Conservation (phyloP, 2,888 invertebrate species). For the Coleophora deauratella region DNA sequence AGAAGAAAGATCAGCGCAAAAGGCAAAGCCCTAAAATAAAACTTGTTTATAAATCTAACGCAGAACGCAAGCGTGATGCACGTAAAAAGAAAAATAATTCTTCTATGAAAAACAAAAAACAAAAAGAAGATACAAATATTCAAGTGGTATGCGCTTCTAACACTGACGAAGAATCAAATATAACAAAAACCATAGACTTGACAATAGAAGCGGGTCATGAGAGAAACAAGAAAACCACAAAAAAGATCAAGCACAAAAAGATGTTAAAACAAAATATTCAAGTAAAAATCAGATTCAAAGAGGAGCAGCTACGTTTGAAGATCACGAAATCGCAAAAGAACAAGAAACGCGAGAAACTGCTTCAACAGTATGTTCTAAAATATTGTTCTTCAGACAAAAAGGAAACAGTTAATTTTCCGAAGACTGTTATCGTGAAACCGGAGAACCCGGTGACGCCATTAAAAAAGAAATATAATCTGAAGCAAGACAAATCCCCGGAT, state of each 20-base stretch:
- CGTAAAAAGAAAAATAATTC: slow-evolving; percentile 4
- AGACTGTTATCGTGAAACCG: slow-evolving; percentile 29
- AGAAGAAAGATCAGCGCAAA: slow-evolving; percentile 1
- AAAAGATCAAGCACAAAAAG: slow-evolving; percentile 11
- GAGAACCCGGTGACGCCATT: slow-evolving; percentile 27
- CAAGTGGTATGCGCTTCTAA: too few relatives aligned
- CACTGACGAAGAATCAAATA: slow-evolving; percentile 1
- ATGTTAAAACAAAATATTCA: slow-evolving; percentile 24
- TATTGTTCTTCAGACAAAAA: too few relatives aligned
- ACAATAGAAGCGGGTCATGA: slow-evolving; percentile 6
- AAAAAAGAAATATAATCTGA: slow-evolving; percentile 29
- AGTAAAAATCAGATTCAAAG: slow-evolving; percentile 40
- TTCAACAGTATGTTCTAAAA: slow-evolving; percentile 47
- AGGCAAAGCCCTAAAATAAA: slow-evolving; percentile 3
- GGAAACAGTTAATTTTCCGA: too few relatives aligned
- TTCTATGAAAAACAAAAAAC: too few relatives aligned
- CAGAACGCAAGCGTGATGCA: neutral
- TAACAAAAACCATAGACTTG: slow-evolving; percentile 14
- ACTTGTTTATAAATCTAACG: neutral
- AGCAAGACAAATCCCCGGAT: slow-evolving; percentile 33
- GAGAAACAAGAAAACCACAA: slow-evolving; percentile 8
- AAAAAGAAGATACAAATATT: too few relatives aligned
- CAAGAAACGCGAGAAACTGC: slow-evolving; percentile 3
- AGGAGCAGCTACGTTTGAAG: slow-evolving; percentile 31
- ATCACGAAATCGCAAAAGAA: slow-evolving; percentile 25